A percentile compares a stretch with the other conserved stretches of the same genome.
phyloP scores from a whole-genome alignment of 2,113 vertebrate genomes.

The Caracal caracal region DNA sequence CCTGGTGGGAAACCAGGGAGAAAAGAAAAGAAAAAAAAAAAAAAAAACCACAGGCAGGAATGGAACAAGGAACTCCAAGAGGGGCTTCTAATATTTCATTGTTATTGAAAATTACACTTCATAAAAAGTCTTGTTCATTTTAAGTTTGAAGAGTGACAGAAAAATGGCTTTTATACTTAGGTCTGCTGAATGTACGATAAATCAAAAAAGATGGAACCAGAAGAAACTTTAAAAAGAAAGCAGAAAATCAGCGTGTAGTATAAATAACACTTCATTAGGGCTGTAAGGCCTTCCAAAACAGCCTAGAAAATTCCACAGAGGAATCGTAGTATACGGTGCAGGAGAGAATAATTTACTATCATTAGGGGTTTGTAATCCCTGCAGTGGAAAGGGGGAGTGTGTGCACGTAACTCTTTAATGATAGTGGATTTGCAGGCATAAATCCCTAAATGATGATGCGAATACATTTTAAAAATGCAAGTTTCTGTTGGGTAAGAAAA shows the following conservation, averaged over 20 bases:
- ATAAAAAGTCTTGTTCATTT: constrained; percentile 77
- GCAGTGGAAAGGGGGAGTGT: constrained; percentile 64
- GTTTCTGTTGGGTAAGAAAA: constrained; percentile 63
- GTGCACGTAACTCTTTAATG: constrained; percentile 82
- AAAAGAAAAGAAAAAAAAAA: not conserved
- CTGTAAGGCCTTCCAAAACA: constrained; percentile 28
- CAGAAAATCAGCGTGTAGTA: constrained; percentile 68
- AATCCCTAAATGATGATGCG: constrained; percentile 75
- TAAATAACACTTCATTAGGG: constrained; percentile 79
- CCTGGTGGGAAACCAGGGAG: not conserved
- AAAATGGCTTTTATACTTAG: constrained; percentile 71
- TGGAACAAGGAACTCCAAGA: constrained; percentile 27
- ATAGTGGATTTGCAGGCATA: constrained; percentile 80
- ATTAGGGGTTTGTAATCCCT: constrained; percentile 64
- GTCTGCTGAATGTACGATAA: constrained; percentile 76
- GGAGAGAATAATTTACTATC: constrained; percentile 77
- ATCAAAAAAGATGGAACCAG: constrained; percentile 74
- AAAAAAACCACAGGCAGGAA: not conserved
- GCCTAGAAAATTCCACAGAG: constrained; percentile 68
- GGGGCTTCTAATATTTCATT: constrained; percentile 75
- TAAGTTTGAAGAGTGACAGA: constrained; percentile 74
- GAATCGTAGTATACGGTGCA: not conserved
- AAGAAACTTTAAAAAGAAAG: constrained; percentile 77
- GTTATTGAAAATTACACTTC: constrained; percentile 82
- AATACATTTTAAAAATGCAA: constrained; percentile 76